A percentile compares a stretch with the other conserved stretches of the same genome.
These are phyloP conservation scores for Ericerus pela DNA, from an alignment of 1,140 invertebrate species.

Conservation along the genomic window DNA sequence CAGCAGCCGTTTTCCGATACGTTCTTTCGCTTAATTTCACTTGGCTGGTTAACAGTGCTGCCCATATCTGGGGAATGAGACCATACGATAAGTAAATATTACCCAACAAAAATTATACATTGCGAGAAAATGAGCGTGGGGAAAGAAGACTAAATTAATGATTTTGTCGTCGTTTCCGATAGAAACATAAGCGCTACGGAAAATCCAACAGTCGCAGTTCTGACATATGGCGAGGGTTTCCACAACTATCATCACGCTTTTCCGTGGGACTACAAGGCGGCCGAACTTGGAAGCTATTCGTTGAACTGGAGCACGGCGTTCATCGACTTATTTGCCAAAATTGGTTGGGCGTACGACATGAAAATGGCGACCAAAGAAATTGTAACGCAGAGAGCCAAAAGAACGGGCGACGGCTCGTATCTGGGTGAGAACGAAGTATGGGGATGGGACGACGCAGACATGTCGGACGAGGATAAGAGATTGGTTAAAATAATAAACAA, in stretches of 20 bases:
- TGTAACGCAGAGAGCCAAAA: constrained; percentile 34
- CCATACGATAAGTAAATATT: constrained; percentile 71
- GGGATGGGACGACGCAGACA: constrained; percentile 58
- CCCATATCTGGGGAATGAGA: constrained; percentile 75
- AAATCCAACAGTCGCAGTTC: constrained; percentile 30
- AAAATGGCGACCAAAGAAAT: constrained; percentile 40
- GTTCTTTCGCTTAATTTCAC: constrained; percentile 72
- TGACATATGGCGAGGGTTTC: constrained; percentile 52
- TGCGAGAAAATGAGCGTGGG: background rate
- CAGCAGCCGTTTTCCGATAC: constrained; percentile 69
- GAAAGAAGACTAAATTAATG: background rate
- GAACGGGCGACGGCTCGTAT: constrained; percentile 46
- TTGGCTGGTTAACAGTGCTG: constrained; percentile 89
- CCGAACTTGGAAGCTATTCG: constrained; percentile 40
- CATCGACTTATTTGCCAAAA: constrained; percentile 37
- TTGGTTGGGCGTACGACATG: constrained; percentile 47
- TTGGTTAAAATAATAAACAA: constrained; percentile 31
- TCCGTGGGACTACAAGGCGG: constrained; percentile 63
- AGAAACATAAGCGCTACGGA: constrained; percentile 44
- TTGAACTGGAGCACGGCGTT: constrained; percentile 36
- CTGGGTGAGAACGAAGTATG: constrained; percentile 36
- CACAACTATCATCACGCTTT: constrained; percentile 90
- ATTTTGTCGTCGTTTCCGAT: background rate
- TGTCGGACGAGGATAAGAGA: constrained; percentile 46
- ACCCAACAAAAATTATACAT: background rate